Evolutionary conservation across 2,888 invertebrate species (phyloP), one percentile per base, ranked within the genome.

Genomic region (Autographa pulchrina): DNA sequence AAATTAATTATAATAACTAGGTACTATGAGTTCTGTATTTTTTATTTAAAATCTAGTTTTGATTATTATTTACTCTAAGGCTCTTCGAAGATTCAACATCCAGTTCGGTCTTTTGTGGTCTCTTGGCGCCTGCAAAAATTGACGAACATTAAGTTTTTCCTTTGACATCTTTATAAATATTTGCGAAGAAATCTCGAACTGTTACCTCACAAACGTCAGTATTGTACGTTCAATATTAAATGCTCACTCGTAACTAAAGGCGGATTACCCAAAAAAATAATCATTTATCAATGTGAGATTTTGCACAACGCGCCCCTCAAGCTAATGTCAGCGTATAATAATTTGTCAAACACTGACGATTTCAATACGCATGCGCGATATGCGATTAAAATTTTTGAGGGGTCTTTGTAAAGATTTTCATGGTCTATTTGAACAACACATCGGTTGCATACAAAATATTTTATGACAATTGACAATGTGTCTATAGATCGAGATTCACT

Each of bases 101-200:
- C 52, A 60, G 64, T 64, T 67, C 41, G 2, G 73, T 69, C 18
- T 68, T 70, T 9, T 25, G 16, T 8, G 75, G 48, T 41, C 70
- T 80, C 64, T 78, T 80, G 38, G 38, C n/a, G 8, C 68, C 80
- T 80, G 67, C 0, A n/a, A 43, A 62, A 58, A 48, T 38, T 13
- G 65, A 58, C 8, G 11, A 41, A 9, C 35, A 25, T 25, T 25
- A 25, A 3, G 3, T 25, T 25, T 25, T 25, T 25, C 25, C 1
- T 1, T 25, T 25, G 25, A 2, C 25, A 2, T 25, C 1, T 25
- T 25, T 25, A 25, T 0, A 5, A 43, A 31, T 20, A 25, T 48
- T 59, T n/a, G 16, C n/a, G 13, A 11, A 38, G 9, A 20, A 9
- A 18, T 1, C 11, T 20, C 7, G 8, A 5, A 11, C 20, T 18